Percentiles rank a stretch among this genome's conserved stretches.
These are phyloP conservation scores for Nomada ferruginata DNA, from an alignment of 2,888 invertebrate genomes.

Conservation along the genomic window DNA sequence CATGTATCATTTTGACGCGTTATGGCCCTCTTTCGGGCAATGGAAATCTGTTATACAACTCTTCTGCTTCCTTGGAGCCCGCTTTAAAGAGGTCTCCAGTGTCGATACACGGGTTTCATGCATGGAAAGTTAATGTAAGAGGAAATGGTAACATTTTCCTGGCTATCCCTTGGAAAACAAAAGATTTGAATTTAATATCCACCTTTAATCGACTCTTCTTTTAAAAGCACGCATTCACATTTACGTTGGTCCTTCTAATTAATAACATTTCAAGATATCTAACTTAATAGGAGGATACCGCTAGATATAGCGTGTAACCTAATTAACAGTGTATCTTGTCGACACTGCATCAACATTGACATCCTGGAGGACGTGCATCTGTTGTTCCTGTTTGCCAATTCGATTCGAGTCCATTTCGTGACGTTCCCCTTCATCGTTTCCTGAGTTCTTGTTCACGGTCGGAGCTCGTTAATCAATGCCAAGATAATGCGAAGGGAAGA, in stretches of 20 bases:
- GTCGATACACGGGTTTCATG: not conserved
- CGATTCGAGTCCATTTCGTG: conserved; percentile 61
- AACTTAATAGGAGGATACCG: too few relatives aligned
- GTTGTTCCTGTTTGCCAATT: conserved; percentile 59
- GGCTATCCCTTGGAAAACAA: too few relatives aligned
- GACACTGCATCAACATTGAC: conserved; percentile 17
- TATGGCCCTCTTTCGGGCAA: conserved; percentile 51
- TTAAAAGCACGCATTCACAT: too few relatives aligned
- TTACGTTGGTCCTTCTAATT: too few relatives aligned
- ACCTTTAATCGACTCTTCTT: too few relatives aligned
- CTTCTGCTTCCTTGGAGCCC: conserved; percentile 31
- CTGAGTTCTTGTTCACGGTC: conserved; percentile 58
- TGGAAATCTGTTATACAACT: conserved; percentile 52
- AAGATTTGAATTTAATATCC: too few relatives aligned
- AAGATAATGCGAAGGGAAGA: conserved; percentile 65
- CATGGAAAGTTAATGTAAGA: too few relatives aligned
- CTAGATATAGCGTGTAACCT: not conserved
- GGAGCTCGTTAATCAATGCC: conserved; percentile 64
- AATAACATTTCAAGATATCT: too few relatives aligned
- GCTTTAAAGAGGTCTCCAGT: conserved; percentile 22
- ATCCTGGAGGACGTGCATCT: not conserved
- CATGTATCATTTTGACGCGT: conserved; percentile 57
- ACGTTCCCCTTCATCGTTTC: conserved; percentile 43
- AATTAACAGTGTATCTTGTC: not conserved
- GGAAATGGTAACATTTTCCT: too few relatives aligned